Percentiles rank a stretch among this genome's conserved stretches.
Evolutionary conservation across 2,113 vertebrate species (phyloP).

Genomic region (Saccopteryx bilineata): DNA sequence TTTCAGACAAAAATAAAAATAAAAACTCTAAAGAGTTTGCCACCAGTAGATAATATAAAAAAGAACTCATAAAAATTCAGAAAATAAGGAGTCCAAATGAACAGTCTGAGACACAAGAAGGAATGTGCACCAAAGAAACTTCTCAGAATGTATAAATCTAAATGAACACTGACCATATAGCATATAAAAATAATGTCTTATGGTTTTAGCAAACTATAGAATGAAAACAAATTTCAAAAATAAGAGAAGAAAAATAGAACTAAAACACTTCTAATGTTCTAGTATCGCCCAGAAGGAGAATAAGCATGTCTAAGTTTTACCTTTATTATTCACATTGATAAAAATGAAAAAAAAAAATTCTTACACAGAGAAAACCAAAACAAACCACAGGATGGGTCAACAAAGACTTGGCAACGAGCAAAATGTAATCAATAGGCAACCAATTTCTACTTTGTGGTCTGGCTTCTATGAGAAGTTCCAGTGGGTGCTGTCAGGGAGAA

Average conservation of each 20-base stretch:
- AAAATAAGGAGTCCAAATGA: neutral
- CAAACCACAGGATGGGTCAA: neutral
- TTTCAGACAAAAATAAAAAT: neutral
- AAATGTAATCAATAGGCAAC: neutral
- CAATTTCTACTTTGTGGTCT: neutral
- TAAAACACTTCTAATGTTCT: neutral
- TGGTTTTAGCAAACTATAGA: neutral
- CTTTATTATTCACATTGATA: neutral
- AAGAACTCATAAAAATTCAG: neutral
- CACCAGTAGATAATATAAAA: neutral
- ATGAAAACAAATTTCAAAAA: slow-evolving; percentile 30
- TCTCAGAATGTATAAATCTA: neutral
- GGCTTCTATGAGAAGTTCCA: neutral
- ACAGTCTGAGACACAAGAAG: neutral
- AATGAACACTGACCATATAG: neutral
- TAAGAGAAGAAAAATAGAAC: neutral
- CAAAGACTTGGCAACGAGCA: neutral
- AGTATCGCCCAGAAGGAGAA: neutral
- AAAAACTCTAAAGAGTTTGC: neutral
- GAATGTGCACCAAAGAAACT: neutral
- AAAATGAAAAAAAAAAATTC: neutral
- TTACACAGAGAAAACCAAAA: neutral
- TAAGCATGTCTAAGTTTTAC: neutral
- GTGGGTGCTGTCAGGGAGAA: neutral
- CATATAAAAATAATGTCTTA: neutral